Base-by-base conservation (phyloP, 2,888 invertebrate genomes). In the Sussaba pulchella region DNA sequence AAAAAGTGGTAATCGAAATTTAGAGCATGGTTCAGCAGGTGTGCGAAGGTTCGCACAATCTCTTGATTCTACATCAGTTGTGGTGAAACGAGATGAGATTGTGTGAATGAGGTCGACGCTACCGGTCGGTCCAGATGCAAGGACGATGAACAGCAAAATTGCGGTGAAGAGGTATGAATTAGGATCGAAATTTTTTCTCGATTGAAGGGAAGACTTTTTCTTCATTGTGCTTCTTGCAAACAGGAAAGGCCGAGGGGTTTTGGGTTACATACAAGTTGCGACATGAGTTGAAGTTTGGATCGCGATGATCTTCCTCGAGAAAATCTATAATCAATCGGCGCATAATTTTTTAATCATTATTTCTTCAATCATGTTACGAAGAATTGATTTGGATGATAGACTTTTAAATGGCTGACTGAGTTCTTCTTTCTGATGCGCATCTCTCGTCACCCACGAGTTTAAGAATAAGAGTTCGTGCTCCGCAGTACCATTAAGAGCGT, bases 31-130 rank as follows among this genome's bases (percentile, higher is more conserved):
- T 2, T 12, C 3, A 1, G 1, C 8, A 39, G 14, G 17, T 39
- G 26, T 39, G 61, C 41, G 61, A 52, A 31, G 45, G 14, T 26
- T 63, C 39, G 19, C 64, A 69, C 50, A 36, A 76, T 80, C 75
- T 36, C 36, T 19, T 66, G 75, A 76, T 61, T 75, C 45, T 67
- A 67, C 61, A 71, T 67, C 67, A 72, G 76, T 76, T 80, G 45
- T 76, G 71, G 76, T 66, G 72, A 76, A 76, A 80, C 61, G 41
- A 36, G 61, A 26, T 17, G 41, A 36, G 50, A 63, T 75, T 45
- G 59, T 52, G 24, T 43, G 26, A 52, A 61, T 45, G 12, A 45
- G 50, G 19, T 50, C 31, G 9, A 39, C 61, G 14, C n/a, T 12
- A 66, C 26, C 50, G 57, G 14, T 31, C 39, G 8, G 31, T 39